Evolutionary conservation across 2,797 vertebrate species (phyloP).

Genomic region (Potorous gilbertii): DNA sequence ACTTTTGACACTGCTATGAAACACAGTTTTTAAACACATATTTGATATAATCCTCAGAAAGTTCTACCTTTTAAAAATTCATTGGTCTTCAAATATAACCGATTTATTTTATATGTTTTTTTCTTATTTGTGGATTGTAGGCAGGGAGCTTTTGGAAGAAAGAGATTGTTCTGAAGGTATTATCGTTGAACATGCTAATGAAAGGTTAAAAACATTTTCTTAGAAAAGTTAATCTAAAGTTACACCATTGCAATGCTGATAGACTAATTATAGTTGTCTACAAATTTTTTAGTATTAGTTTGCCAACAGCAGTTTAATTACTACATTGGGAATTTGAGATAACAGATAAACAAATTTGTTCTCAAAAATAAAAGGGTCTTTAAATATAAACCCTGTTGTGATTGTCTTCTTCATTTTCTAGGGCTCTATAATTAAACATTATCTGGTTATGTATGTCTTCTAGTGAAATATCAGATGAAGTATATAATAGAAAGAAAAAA

Average conservation of each 20-base stretch:
- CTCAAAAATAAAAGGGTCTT: constrained; percentile 80
- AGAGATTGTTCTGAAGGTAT: background rate
- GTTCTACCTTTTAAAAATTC: background rate
- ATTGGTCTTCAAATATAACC: background rate
- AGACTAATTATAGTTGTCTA: constrained; percentile 82
- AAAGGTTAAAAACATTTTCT: constrained; percentile 44
- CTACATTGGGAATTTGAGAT: constrained; percentile 79
- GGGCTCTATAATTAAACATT: constrained; percentile 81
- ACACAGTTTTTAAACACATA: background rate
- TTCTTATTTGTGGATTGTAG: constrained; percentile 18
- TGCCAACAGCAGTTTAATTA: constrained; percentile 85
- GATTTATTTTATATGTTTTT: constrained; percentile 44
- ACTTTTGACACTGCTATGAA: background rate
- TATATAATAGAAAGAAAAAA: constrained; percentile 39
- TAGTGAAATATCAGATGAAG: constrained; percentile 49
- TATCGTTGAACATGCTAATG: constrained; percentile 38
- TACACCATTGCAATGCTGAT: constrained; percentile 66
- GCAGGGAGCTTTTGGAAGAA: constrained; percentile 43
- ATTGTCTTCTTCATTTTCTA: constrained; percentile 76
- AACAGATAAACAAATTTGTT: constrained; percentile 84
- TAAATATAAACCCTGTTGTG: constrained; percentile 80
- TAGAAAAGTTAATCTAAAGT: constrained; percentile 72
- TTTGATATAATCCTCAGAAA: background rate
- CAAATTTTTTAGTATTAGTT: constrained; percentile 76
- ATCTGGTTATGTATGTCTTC: constrained; percentile 59